Evolutionary conservation across 53 echinoderm and acorn worm genomes (phyloP).

Genomic region (Echinarachnius parma): DNA sequence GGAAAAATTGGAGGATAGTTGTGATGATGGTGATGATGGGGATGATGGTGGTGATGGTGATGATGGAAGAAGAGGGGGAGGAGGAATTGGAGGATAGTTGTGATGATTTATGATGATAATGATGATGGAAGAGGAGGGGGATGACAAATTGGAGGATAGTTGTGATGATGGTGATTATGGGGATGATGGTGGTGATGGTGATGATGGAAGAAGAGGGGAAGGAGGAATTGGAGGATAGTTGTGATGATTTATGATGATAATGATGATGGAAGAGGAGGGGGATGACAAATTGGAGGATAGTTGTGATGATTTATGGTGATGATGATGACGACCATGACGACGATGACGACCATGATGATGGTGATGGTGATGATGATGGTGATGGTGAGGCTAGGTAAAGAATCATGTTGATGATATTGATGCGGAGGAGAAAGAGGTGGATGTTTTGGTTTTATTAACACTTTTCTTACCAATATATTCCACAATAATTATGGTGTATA

Average conservation of each 20-base stretch:
- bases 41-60: slow-evolving; percentile 9
- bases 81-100: background rate
- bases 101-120: slow-evolving; percentile 11
- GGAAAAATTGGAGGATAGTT: background rate
- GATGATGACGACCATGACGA: background rate
- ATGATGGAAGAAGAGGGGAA: too few relatives aligned
- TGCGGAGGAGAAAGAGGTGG: background rate
- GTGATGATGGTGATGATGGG: slow-evolving; percentile 6
- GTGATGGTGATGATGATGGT: slow-evolving; percentile 11
- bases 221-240: background rate
- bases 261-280: slow-evolving; percentile 16
- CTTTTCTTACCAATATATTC: too few relatives aligned
- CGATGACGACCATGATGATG: slow-evolving; percentile 4
- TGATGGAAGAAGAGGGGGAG: slow-evolving; percentile 22
- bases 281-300: background rate
- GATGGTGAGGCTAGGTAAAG: background rate
- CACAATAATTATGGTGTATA: too few relatives aligned
- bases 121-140: background rate
- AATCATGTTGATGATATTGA: background rate
- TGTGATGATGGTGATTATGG: background rate
- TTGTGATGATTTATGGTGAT: slow-evolving; percentile 7
- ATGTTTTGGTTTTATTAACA: too few relatives aligned
- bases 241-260: slow-evolving; percentile 13
- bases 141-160: background rate
- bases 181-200: background rate